Conservation (phyloP, 2,888 invertebrate species). For the Lacanobia wlatinum region DNA sequence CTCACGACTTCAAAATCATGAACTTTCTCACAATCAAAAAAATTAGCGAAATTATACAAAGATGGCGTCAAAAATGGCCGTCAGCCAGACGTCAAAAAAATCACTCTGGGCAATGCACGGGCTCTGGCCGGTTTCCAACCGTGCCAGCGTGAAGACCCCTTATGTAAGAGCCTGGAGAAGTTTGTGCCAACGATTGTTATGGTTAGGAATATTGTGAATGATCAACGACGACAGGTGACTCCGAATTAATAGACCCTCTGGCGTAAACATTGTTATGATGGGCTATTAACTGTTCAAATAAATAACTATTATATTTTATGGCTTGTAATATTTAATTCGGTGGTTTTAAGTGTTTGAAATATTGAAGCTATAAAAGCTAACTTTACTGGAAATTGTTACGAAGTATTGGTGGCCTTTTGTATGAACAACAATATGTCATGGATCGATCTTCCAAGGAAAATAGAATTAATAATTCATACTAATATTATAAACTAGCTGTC, state of each 20-base stretch:
- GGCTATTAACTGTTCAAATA: constrained; percentile 53
- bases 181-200: constrained; percentile 69
- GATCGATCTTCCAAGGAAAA: background rate
- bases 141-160: constrained; percentile 73
- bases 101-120: constrained; percentile 74
- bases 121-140: constrained; percentile 81
- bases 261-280: constrained; percentile 46
- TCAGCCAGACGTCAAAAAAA: constrained; percentile 81
- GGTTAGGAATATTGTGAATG: constrained; percentile 62
- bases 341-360: background rate
- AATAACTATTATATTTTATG: constrained; percentile 36
- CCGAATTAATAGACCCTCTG: constrained; percentile 43
- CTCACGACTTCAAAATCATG: constrained; percentile 3
- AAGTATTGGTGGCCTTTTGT: background rate
- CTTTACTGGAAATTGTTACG: background rate
- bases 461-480: background rate
- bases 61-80: constrained; percentile 76
- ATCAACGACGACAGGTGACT: constrained; percentile 73
- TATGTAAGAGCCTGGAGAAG: constrained; percentile 68
- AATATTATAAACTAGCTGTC: too few species aligned
- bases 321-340: constrained; percentile 12
- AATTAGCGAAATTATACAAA: constrained; percentile 78
- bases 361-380: background rate
- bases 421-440: background rate
- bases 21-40: constrained; percentile 41